Conservation (phyloP, 2,797 vertebrate genomes). For the Falco concolor region DNA sequence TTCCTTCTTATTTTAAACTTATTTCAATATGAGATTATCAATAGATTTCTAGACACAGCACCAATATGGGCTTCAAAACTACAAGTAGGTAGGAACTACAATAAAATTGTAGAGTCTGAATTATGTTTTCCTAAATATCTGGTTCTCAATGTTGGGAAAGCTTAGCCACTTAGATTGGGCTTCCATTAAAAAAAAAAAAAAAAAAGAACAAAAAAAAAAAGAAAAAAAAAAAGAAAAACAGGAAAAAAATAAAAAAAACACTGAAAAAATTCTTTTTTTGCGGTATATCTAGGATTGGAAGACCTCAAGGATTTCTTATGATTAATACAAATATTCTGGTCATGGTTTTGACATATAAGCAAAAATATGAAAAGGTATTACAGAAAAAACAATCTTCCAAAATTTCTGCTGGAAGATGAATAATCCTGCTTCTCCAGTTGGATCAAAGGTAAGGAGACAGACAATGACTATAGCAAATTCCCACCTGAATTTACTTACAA, state of each 20-base stretch:
- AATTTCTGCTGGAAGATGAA: not conserved
- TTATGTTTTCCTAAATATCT: not conserved
- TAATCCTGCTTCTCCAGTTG: not conserved
- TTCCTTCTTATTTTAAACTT: not conserved
- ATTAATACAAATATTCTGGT: not conserved
- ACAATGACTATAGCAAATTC: not conserved
- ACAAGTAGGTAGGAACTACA: not conserved
- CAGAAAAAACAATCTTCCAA: not conserved
- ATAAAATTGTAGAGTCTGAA: not conserved
- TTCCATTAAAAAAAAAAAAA: not conserved
- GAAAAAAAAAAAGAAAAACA: no score
- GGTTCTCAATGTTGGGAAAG: not conserved
- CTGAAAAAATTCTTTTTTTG: not conserved
- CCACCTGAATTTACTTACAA: not conserved
- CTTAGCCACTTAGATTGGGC: not conserved
- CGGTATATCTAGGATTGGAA: not conserved
- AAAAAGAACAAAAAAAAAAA: no score
- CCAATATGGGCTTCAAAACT: not conserved
- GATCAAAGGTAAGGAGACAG: not conserved
- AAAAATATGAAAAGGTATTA: not conserved
- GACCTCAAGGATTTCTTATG: not conserved
- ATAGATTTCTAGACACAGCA: not conserved
- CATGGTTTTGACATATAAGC: fast-evolving
- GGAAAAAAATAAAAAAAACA: no score
- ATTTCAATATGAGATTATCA: not conserved